Conservation (phyloP, 2,888 invertebrate species). For the Drosophila quasianomalipes region DNA sequence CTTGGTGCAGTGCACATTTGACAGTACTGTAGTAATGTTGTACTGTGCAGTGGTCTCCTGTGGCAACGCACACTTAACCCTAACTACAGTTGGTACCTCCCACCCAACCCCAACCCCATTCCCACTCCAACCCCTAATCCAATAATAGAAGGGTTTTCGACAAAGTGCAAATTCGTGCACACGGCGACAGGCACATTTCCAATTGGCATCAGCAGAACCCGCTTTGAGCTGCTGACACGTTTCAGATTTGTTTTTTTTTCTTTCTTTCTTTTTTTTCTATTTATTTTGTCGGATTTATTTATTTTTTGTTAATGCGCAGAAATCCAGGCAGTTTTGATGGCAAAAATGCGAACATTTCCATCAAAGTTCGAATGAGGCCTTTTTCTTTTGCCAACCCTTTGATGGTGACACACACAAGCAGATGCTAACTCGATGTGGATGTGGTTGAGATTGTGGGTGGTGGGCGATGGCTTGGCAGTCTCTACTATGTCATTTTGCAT, state of each 20-base stretch:
- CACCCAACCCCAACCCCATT: background rate
- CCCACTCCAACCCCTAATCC: background rate
- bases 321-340: conserved; percentile 54
- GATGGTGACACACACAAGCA: conserved; percentile 22
- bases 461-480: background rate
- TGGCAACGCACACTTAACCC: conserved; percentile 47
- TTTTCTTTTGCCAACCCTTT: conserved; percentile 56
- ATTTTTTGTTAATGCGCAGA: conserved; percentile 67
- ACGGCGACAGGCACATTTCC: conserved; percentile 57
- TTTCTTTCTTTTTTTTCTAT: conserved; percentile 5
- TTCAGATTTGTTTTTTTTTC: conserved; percentile 47
- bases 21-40: background rate
- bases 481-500: conserved; percentile 42
- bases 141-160: conserved; percentile 9
- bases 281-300: conserved; percentile 45
- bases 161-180: conserved; percentile 68
- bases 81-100: conserved; percentile 13
- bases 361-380: conserved; percentile 58
- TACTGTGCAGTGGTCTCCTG: conserved; percentile 51
- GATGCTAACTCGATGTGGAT: conserved; percentile 2
- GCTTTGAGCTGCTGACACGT: conserved; percentile 60
- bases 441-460: background rate
- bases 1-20: conserved; percentile 45
- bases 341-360: conserved; percentile 73
- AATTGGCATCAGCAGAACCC: conserved; percentile 43